A percentile compares a stretch with the other conserved stretches of the same genome.
Conservation (phyloP, 2,113 vertebrate species). For the Taxidea taxus region DNA sequence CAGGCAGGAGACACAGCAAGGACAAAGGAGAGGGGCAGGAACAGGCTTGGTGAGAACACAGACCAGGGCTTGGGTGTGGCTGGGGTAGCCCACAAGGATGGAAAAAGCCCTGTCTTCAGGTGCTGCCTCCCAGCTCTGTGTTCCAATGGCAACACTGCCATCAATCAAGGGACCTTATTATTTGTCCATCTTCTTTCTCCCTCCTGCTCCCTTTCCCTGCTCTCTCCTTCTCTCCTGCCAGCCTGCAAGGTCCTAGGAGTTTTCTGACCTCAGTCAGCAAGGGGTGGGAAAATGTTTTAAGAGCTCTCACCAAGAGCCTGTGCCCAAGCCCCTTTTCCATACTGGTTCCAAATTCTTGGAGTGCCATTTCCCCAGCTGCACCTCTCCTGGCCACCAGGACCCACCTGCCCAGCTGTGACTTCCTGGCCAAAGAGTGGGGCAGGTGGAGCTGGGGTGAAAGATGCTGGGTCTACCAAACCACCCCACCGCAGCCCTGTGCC, state of each 20-base stretch:
- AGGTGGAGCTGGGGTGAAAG: constrained; percentile 8
- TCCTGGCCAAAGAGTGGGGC: not conserved
- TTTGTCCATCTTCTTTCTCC: not conserved
- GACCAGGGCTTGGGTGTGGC: not conserved
- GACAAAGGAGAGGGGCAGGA: constrained; percentile 1
- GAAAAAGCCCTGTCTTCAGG: not conserved
- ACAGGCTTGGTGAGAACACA: not conserved
- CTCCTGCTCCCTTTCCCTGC: not conserved
- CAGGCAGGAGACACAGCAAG: not conserved
- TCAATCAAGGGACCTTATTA: not conserved
- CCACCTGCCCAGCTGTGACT: not conserved
- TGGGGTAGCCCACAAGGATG: not conserved
- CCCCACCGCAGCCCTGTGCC: constrained; percentile 1
- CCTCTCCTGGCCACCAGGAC: not conserved
- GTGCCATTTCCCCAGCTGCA: not conserved
- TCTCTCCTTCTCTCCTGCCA: not conserved
- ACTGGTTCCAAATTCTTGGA: not conserved
- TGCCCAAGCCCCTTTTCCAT: not conserved
- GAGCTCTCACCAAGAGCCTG: not conserved
- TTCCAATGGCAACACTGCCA: not conserved
- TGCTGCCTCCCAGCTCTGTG: not conserved
- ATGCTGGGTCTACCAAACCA: constrained; percentile 11
- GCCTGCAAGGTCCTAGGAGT: not conserved
- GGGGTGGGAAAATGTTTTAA: not conserved
- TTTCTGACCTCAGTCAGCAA: not conserved